These are phyloP conservation scores for Antheraea assamensis DNA, from an alignment of 2,888 invertebrate genomes.

Conservation along the genomic window DNA sequence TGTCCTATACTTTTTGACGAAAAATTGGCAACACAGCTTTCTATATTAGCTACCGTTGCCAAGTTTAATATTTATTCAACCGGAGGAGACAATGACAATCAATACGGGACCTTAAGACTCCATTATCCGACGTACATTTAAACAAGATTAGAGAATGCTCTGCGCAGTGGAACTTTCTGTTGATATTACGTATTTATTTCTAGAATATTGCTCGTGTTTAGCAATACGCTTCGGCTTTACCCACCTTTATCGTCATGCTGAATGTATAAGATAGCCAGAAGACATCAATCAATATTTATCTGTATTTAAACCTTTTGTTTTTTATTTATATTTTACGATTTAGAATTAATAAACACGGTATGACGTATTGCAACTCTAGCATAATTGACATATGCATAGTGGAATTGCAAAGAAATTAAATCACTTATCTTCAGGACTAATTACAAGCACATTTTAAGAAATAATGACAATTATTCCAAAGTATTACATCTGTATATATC, in stretches of 20 bases:
- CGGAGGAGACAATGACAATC: constrained; percentile 3
- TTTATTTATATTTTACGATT: background rate
- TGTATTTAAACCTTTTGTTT: background rate
- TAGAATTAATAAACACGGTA: background rate
- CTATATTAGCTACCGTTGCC: background rate
- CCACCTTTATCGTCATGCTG: background rate
- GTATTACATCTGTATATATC: background rate
- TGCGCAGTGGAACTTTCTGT: constrained; percentile 9
- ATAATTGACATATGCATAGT: too few species aligned
- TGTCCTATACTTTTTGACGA: background rate
- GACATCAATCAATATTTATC: constrained; percentile 8
- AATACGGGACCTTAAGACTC: constrained; percentile 3
- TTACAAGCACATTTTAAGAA: background rate
- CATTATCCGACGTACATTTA: constrained; percentile 9
- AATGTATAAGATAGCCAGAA: background rate
- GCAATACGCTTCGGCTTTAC: background rate
- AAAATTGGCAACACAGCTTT: background rate
- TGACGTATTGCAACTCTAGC: background rate
- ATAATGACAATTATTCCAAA: background rate
- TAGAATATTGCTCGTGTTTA: background rate
- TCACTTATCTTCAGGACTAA: background rate
- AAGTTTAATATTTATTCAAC: constrained; percentile 3
- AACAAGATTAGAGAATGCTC: constrained; percentile 5
- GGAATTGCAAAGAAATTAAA: background rate
- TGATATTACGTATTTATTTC: constrained; percentile 4